phyloP scores from a whole-genome alignment of 2,113 vertebrate genomes.

The Acanthisitta chloris region DNA sequence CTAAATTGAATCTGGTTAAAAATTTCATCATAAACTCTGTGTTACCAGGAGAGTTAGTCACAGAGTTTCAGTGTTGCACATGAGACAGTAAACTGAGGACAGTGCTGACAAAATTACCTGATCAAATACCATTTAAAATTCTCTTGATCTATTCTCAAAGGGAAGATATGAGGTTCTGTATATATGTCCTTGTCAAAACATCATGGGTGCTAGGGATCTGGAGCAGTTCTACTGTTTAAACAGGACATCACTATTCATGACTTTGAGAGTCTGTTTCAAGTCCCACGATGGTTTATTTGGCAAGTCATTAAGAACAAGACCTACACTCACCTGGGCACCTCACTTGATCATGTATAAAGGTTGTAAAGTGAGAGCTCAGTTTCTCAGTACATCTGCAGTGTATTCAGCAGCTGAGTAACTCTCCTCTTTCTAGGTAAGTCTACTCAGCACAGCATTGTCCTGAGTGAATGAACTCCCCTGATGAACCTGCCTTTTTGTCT shows the following conservation, averaged over 20 bases:
- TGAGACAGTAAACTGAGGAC: background rate
- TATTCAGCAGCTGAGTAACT: background rate
- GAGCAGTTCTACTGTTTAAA: background rate
- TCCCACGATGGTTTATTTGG: background rate
- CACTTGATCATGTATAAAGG: fast-evolving
- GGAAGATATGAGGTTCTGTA: background rate
- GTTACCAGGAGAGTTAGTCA: background rate
- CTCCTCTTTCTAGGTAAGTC: background rate
- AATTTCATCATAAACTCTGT: background rate
- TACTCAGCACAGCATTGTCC: background rate
- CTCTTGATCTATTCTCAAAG: background rate
- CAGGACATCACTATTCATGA: background rate
- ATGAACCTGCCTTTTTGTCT: background rate
- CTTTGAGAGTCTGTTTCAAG: background rate
- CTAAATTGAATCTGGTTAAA: background rate
- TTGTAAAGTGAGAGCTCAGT: background rate
- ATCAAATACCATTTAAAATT: background rate
- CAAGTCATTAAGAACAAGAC: background rate
- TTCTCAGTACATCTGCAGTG: background rate
- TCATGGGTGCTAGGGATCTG: background rate
- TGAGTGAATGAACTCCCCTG: background rate
- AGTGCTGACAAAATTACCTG: background rate
- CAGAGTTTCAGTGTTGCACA: background rate
- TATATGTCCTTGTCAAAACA: background rate
- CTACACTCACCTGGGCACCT: fast-evolving